Percentiles rank a stretch among this genome's conserved stretches.
Conservation (phyloP, 2,888 invertebrate genomes). For the Chrysina gloriosa region DNA sequence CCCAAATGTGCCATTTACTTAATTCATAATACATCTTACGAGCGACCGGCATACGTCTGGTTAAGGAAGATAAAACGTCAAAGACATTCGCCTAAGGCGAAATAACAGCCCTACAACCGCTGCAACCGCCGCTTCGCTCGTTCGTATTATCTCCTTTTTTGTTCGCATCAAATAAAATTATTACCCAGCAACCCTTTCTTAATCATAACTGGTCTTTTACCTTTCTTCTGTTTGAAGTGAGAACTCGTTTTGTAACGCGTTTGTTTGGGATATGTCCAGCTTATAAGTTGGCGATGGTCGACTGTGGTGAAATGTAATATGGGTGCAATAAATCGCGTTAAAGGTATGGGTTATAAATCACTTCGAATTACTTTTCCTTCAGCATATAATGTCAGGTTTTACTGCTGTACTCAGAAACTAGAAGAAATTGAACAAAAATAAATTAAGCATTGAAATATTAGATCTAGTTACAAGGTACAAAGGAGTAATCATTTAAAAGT, state of each 20-base stretch:
- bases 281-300: no score
- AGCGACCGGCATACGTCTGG: constrained; percentile 51
- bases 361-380: not conserved
- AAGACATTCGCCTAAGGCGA: constrained; percentile 35
- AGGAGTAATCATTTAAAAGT: no score
- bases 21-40: constrained; percentile 53
- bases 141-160: constrained; percentile 12
- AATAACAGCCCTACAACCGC: constrained; percentile 12
- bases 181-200: constrained; percentile 31
- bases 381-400: constrained; percentile 8
- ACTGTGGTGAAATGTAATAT: no score
- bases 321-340: no score
- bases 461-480: no score
- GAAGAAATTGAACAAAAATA: not conserved
- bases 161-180: constrained; percentile 33
- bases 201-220: constrained; percentile 18
- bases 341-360: constrained; percentile 8
- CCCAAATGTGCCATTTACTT: constrained; percentile 56
- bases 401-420: not conserved
- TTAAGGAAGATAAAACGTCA: constrained; percentile 53
- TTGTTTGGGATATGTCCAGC: no score
- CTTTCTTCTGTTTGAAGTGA: no score
- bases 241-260: no score
- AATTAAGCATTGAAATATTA: no score
- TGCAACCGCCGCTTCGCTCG: not conserved